phyloP scores from a whole-genome alignment of 2,797 vertebrate species.

The Acrossocheilus fasciatus region DNA sequence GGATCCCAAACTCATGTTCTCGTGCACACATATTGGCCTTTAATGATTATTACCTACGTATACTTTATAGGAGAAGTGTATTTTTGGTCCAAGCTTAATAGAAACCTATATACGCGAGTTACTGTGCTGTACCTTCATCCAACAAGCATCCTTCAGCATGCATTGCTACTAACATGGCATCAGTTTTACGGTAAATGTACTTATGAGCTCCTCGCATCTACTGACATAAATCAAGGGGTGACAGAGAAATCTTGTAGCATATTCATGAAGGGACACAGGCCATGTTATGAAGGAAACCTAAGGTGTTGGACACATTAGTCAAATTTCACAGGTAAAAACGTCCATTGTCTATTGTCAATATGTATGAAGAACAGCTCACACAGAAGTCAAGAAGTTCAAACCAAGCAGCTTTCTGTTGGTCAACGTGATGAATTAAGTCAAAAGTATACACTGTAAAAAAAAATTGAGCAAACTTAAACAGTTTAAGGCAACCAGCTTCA shows the following conservation, averaged over 20 bases:
- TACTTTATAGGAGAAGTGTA: not conserved
- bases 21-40: not conserved
- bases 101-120: not conserved
- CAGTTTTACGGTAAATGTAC: not conserved
- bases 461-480: no score
- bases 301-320: not conserved
- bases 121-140: not conserved
- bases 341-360: not conserved
- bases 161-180: not conserved
- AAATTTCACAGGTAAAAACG: not conserved
- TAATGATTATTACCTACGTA: not conserved
- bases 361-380: not conserved
- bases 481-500: no score
- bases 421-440: no score
- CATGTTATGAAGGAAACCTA: no score
- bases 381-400: not conserved
- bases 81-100: not conserved
- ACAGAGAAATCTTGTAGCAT: not conserved
- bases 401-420: not conserved
- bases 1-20: conserved; percentile 47
- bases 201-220: not conserved
- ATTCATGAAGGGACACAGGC: not conserved
- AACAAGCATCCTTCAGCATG: not conserved
- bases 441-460: no score
- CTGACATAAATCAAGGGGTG: not conserved